Percentiles rank a stretch among this genome's conserved stretches.
phyloP scores from a whole-genome alignment of 2,888 invertebrate genomes.

The Andrena fulva region DNA sequence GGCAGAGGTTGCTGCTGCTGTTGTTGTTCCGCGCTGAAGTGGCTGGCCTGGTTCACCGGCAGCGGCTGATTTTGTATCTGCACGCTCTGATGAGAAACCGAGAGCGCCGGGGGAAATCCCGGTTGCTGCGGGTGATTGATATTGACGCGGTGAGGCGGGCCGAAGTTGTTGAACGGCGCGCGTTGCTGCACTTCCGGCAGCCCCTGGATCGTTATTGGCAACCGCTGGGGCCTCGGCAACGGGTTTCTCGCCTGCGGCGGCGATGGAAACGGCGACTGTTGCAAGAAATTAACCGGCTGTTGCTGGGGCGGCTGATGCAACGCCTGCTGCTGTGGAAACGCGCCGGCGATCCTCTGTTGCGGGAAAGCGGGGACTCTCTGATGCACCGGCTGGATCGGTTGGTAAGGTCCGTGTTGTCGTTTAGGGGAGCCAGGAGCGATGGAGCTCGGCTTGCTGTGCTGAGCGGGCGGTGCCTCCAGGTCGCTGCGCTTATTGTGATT shows the following conservation, averaged over 20 bases:
- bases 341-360: conserved; percentile 81
- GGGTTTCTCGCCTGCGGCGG: conserved; percentile 56
- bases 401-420: conserved; percentile 83
- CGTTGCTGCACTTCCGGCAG: conserved; percentile 82
- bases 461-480: conserved; percentile 77
- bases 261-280: conserved; percentile 61
- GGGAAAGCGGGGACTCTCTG: conserved; percentile 80
- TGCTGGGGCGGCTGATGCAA: conserved; percentile 76
- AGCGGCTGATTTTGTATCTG: conserved; percentile 76
- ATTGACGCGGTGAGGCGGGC: conserved; percentile 84
- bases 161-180: conserved; percentile 78
- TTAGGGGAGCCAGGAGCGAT: conserved; percentile 76
- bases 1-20: conserved; percentile 62
- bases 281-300: conserved; percentile 60
- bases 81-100: conserved; percentile 79
- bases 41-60: conserved; percentile 52
- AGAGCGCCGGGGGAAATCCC: conserved; percentile 74
- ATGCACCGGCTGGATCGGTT: conserved; percentile 77
- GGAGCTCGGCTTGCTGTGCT: conserved; percentile 78
- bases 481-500: conserved; percentile 82
- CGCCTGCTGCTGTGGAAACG: conserved; percentile 83
- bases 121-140: conserved; percentile 80
- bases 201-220: conserved; percentile 81
- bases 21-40: conserved; percentile 66
- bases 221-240: conserved; percentile 74